A percentile compares a stretch with the other conserved stretches of the same genome.
phyloP scores from a whole-genome alignment of 2,888 invertebrate genomes.

The Acleris holmiana region DNA sequence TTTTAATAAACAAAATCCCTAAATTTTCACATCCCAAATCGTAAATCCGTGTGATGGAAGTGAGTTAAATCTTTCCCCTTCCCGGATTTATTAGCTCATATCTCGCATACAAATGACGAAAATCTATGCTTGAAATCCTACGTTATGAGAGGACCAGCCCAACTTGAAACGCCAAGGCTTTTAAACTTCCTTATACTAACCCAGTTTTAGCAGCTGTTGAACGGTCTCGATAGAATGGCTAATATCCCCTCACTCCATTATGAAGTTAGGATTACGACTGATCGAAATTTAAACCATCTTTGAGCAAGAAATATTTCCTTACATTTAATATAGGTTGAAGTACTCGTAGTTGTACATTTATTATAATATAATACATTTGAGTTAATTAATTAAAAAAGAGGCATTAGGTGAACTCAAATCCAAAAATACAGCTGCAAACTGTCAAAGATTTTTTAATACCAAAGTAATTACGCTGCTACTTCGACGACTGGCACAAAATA shows the following conservation, averaged over 20 bases:
- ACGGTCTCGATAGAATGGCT: conserved; percentile 23
- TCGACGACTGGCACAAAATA: conserved; percentile 19
- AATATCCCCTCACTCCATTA: conserved; percentile 37
- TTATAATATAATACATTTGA: neutral
- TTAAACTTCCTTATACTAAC: conserved; percentile 15
- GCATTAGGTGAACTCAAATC: neutral
- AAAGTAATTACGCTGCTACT: conserved; percentile 2
- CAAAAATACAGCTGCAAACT: neutral
- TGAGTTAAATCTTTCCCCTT: conserved; percentile 37
- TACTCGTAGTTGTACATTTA: conserved; percentile 27
- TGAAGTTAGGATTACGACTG: conserved; percentile 38
- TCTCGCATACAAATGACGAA: conserved; percentile 38
- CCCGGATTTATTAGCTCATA: conserved; percentile 39
- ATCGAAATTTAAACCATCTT: conserved; percentile 38
- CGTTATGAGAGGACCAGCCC: conserved; percentile 28
- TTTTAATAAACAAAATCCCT: neutral
- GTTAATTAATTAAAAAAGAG: no score
- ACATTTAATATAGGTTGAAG: conserved; percentile 17
- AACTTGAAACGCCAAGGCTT: conserved; percentile 17
- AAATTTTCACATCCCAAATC: conserved; percentile 27
- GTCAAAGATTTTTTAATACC: neutral
- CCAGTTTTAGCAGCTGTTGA: neutral
- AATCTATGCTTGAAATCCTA: conserved; percentile 38
- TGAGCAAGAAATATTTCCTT: conserved; percentile 32
- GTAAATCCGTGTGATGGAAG: conserved; percentile 36